Percentiles rank a stretch among this genome's conserved stretches.
These are phyloP conservation scores for Dicerorhinus sumatrensis DNA, from an alignment of 2,113 vertebrate genomes.

Conservation along the genomic window DNA sequence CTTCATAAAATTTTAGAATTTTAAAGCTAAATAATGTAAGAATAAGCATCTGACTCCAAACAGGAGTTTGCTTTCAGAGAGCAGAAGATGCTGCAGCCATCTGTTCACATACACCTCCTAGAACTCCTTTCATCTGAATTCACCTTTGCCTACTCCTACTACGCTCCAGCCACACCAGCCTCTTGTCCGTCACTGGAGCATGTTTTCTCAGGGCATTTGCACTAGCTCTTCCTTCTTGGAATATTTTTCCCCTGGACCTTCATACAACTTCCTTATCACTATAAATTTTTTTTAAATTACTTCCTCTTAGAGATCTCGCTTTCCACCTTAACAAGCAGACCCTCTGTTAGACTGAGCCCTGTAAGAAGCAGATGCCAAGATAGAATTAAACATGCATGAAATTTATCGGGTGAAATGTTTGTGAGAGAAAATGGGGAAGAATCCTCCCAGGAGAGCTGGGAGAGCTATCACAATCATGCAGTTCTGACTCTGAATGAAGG, in stretches of 20 bases:
- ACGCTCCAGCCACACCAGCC: background rate
- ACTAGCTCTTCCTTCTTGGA: background rate
- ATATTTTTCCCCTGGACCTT: background rate
- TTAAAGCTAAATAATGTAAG: background rate
- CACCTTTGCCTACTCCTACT: fast-evolving
- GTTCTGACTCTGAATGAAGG: background rate
- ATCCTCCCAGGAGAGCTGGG: background rate
- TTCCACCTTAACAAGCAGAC: background rate
- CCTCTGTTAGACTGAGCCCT: background rate
- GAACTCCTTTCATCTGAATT: background rate
- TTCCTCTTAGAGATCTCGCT: background rate
- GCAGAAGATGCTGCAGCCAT: background rate
- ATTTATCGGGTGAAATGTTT: background rate
- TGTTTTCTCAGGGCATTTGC: background rate
- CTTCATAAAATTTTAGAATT: constrained; percentile 6
- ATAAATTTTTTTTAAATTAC: background rate
- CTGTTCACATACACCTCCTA: no score
- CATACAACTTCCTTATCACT: background rate
- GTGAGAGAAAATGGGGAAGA: background rate
- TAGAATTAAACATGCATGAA: background rate
- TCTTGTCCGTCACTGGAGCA: background rate
- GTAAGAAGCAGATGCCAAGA: background rate
- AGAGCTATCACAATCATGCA: background rate
- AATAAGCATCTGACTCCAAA: background rate
- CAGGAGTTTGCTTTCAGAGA: background rate